Evolutionary conservation across 2,797 vertebrate species (phyloP).

Genomic region (Tauraco hartlaubi): DNA sequence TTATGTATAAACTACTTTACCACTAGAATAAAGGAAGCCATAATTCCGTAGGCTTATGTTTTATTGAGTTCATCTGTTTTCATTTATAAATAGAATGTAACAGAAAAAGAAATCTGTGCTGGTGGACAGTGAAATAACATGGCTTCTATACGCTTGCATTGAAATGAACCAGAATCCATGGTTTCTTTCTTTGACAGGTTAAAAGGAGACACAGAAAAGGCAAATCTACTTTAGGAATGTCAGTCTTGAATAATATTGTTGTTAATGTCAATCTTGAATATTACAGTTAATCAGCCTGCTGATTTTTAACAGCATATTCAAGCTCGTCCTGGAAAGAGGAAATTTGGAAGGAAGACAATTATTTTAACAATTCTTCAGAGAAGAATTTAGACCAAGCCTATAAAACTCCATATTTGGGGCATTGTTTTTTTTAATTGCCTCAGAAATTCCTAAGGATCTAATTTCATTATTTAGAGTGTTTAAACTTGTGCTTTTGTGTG

Average conservation of each 20-base stretch:
- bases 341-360: constrained; percentile 11
- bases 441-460: not conserved
- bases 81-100: constrained; percentile 74
- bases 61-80: constrained; percentile 82
- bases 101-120: constrained; percentile 46
- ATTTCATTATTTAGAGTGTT: not conserved
- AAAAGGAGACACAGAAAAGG: constrained; percentile 27
- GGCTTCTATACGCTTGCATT: constrained; percentile 42
- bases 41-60: constrained; percentile 72
- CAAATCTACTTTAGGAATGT: not conserved
- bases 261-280: not conserved
- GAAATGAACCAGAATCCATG: constrained; percentile 37
- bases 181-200: constrained; percentile 2
- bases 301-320: not conserved
- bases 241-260: not conserved
- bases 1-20: constrained; percentile 77
- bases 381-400: not conserved
- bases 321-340: not conserved
- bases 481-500: not conserved
- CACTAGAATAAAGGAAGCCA: constrained; percentile 77
- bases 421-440: not conserved
- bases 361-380: constrained; percentile 14
- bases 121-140: constrained; percentile 63
- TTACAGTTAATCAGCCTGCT: not conserved
- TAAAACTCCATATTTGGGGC: not conserved